Conservation (phyloP, 2,113 vertebrate species). For the Symphodus melops region DNA sequence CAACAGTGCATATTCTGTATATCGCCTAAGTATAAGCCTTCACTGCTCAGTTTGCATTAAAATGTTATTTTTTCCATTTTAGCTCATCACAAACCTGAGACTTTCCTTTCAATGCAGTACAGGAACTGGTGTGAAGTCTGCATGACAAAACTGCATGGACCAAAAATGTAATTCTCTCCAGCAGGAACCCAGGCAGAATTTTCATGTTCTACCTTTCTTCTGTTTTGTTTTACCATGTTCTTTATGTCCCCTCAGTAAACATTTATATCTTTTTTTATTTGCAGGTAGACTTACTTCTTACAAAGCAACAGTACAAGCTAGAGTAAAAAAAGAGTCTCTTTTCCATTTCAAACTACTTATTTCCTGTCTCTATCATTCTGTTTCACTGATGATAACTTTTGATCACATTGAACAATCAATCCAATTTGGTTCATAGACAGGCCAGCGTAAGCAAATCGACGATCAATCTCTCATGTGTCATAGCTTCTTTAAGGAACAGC, state of each 20-base stretch:
- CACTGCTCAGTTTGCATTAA: background rate
- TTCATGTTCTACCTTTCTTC: background rate
- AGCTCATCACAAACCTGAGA: background rate
- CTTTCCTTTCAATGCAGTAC: constrained; percentile 51
- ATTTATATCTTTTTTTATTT: background rate
- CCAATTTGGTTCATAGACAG: constrained; percentile 41
- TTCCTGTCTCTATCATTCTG: constrained; percentile 1
- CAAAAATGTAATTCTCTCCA: constrained; percentile 32
- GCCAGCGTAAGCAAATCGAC: constrained; percentile 18
- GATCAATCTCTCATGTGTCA: constrained; percentile 37
- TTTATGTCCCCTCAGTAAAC: background rate
- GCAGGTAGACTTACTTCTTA: background rate
- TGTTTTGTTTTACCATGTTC: background rate
- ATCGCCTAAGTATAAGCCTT: background rate
- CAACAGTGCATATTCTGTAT: background rate
- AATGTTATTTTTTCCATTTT: background rate
- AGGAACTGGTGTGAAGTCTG: constrained; percentile 44
- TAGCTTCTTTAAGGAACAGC: constrained; percentile 31
- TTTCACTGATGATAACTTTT: constrained; percentile 34
- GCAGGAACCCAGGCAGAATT: constrained; percentile 33
- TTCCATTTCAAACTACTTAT: constrained; percentile 17
- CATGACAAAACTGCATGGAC: constrained; percentile 64
- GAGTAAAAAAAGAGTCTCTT: background rate
- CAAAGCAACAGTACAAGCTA: background rate
- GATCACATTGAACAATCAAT: constrained; percentile 50